These are phyloP conservation scores for Anoplophora glabripennis DNA, from an alignment of 1,140 invertebrate species.

Conservation along the genomic window DNA sequence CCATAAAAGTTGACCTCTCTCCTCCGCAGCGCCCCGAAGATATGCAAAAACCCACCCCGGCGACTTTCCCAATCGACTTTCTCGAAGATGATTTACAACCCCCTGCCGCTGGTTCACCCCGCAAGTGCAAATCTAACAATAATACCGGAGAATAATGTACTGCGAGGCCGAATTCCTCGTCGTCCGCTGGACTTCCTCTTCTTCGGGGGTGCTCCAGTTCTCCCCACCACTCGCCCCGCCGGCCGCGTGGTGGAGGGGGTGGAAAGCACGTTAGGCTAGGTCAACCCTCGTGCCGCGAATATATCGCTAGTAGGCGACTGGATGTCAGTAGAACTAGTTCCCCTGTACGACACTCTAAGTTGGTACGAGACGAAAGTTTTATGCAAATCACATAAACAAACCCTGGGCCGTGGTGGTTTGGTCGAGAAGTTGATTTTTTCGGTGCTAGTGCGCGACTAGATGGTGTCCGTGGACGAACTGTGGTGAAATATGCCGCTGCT, in stretches of 20 bases:
- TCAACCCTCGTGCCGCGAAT: conserved; percentile 39
- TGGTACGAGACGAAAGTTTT: too few species aligned
- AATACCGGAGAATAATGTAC: conserved; percentile 1
- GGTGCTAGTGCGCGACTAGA: neutral
- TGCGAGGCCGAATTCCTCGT: neutral
- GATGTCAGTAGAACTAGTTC: conserved; percentile 25
- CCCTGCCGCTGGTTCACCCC: too few species aligned
- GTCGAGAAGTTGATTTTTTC: conserved; percentile 3
- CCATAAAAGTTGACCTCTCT: too few species aligned
- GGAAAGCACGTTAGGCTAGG: conserved; percentile 40
- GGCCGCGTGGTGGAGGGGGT: conserved; percentile 21
- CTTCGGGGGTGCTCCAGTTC: conserved; percentile 39
- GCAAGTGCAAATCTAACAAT: neutral
- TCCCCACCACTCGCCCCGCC: conserved; percentile 31
- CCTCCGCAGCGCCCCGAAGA: too few species aligned
- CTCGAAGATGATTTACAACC: too few species aligned
- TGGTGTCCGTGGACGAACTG: neutral
- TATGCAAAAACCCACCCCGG: too few species aligned
- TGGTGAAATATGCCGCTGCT: conserved; percentile 35
- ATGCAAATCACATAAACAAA: neutral
- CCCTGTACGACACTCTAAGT: neutral
- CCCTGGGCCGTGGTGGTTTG: too few species aligned
- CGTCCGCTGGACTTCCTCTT: conserved; percentile 12
- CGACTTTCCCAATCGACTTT: too few species aligned
- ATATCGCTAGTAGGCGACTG: conserved; percentile 36